phyloP scores from a whole-genome alignment of 2,797 vertebrate genomes.

The Choloepus didactylus region DNA sequence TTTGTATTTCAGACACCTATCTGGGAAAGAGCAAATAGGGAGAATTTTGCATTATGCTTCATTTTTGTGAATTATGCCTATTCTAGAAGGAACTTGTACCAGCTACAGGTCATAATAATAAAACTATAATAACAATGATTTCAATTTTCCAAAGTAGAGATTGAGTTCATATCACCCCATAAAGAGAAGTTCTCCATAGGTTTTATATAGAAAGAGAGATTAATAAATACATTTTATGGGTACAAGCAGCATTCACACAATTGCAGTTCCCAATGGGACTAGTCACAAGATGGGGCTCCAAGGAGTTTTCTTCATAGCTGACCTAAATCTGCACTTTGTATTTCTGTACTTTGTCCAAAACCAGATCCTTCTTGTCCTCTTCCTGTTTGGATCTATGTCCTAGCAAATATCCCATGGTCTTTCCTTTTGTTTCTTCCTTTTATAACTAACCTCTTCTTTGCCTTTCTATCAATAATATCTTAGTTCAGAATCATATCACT shows the following conservation, averaged over 20 bases:
- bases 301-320: not conserved
- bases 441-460: not conserved
- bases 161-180: constrained; percentile 62
- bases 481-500: not conserved
- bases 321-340: not conserved
- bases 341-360: not conserved
- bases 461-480: not conserved
- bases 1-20: constrained; percentile 62
- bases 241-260: constrained; percentile 45
- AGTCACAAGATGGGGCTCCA: not conserved
- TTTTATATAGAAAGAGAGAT: constrained; percentile 36
- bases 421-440: not conserved
- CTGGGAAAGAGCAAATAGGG: constrained; percentile 40
- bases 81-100: constrained; percentile 62
- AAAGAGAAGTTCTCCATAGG: constrained; percentile 64
- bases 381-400: not conserved
- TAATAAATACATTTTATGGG: constrained; percentile 62
- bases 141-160: constrained; percentile 73
- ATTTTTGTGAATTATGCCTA: constrained; percentile 70
- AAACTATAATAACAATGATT: constrained; percentile 74
- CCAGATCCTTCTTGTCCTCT: not conserved
- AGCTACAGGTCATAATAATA: constrained; percentile 70
- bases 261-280: not conserved
- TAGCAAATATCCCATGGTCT: not conserved
- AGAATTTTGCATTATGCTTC: constrained; percentile 61